Evolutionary conservation across 2,888 invertebrate genomes (phyloP).

Genomic region (Drosophila greeni): DNA sequence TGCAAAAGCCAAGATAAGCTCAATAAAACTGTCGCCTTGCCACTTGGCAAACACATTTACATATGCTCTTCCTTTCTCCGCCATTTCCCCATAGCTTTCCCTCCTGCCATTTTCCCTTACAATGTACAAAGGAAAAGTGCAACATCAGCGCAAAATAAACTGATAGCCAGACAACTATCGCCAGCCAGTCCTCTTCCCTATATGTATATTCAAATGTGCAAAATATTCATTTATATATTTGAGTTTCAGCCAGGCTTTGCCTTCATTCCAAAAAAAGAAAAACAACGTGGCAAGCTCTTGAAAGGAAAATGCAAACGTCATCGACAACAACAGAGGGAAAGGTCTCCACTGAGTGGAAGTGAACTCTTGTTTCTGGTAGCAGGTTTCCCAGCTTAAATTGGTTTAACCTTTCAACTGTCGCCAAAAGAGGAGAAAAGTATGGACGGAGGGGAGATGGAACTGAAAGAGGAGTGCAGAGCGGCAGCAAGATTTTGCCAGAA

Average conservation of each 20-base stretch:
- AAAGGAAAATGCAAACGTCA: slow-evolving; percentile 67
- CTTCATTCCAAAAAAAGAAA: slow-evolving; percentile 2
- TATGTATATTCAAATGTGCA: slow-evolving; percentile 59
- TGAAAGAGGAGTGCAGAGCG: not conserved
- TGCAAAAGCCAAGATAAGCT: slow-evolving; percentile 61
- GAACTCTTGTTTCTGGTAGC: slow-evolving; percentile 36
- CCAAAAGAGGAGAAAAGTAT: not conserved
- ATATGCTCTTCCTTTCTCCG: slow-evolving; percentile 42
- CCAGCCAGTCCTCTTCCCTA: slow-evolving; percentile 10
- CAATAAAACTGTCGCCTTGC: slow-evolving; percentile 70
- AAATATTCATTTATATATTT: slow-evolving; percentile 63
- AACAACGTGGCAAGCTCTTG: slow-evolving; percentile 30
- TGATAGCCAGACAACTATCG: slow-evolving; percentile 45
- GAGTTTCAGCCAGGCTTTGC: slow-evolving; percentile 9
- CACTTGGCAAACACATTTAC: slow-evolving; percentile 69
- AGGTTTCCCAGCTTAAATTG: slow-evolving; percentile 48
- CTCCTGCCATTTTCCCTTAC: not conserved
- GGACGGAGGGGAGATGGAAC: not conserved
- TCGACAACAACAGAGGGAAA: slow-evolving; percentile 47
- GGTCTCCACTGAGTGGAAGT: slow-evolving; percentile 33
- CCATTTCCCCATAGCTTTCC: not conserved
- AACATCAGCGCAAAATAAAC: slow-evolving; percentile 64
- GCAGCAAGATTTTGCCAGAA: slow-evolving; percentile 24
- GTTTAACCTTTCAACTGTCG: slow-evolving; percentile 59
- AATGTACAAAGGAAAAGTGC: slow-evolving; percentile 59